phyloP scores from a whole-genome alignment of 2,888 invertebrate genomes.

The Osmoderma eremita region DNA sequence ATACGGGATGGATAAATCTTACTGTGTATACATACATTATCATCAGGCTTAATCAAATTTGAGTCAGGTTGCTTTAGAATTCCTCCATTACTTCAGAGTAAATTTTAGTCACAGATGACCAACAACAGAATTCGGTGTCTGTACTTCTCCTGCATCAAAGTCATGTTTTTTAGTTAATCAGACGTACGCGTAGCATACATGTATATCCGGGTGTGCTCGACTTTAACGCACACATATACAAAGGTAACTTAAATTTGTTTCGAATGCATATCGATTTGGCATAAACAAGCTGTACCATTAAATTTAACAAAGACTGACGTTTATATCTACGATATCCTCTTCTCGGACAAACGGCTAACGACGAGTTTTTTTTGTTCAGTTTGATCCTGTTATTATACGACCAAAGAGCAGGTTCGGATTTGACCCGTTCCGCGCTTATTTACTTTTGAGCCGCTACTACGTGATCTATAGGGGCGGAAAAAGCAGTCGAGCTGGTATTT shows the following conservation, averaged over 20 bases:
- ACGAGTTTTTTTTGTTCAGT: conserved; percentile 14
- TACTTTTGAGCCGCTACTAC: conserved; percentile 25
- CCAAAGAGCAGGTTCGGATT: conserved; percentile 13
- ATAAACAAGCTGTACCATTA: conserved; percentile 16
- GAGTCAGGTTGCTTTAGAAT: no score
- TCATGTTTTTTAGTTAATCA: no score
- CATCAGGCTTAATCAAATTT: no score
- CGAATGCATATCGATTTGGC: background rate
- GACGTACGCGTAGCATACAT: no score
- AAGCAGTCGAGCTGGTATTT: conserved; percentile 15
- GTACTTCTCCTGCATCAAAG: no score
- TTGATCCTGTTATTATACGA: conserved; percentile 24
- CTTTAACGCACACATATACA: background rate
- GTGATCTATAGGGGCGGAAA: conserved; percentile 30
- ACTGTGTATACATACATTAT: no score
- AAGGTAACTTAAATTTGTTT: background rate
- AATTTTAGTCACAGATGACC: no score
- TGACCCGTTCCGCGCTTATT: conserved; percentile 9
- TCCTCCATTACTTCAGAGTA: no score
- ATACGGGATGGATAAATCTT: no score
- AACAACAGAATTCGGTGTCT: no score
- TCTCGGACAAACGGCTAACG: conserved; percentile 15
- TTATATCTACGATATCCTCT: conserved; percentile 12
- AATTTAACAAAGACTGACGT: conserved; percentile 10
- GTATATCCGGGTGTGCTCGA: no score